Conservation (phyloP, 92 coral and sea anemone genomes). For the Actinostola sp. region DNA sequence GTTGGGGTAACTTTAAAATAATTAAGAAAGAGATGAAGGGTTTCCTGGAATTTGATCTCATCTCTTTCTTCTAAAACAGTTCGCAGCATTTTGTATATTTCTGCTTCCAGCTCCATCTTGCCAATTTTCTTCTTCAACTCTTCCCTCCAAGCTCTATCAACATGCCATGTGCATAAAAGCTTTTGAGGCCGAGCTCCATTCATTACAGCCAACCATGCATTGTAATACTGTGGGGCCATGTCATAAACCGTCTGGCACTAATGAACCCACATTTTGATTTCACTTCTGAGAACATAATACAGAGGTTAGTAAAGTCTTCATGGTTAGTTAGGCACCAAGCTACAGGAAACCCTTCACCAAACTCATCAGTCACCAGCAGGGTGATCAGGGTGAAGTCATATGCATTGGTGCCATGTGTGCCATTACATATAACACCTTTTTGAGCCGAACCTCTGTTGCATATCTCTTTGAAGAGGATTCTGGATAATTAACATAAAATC, state of each 20-base stretch:
- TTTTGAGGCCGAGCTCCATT: constrained; percentile 27
- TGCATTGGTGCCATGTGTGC: constrained; percentile 70
- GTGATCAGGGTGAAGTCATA: constrained; percentile 60
- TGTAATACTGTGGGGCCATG: constrained; percentile 67
- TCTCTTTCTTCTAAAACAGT: constrained; percentile 43
- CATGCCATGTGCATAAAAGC: constrained; percentile 55
- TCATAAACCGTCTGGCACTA: constrained; percentile 46
- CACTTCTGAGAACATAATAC: constrained; percentile 42
- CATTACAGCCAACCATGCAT: constrained; percentile 54
- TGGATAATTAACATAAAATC: constrained; percentile 55
- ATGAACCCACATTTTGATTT: constrained; percentile 37
- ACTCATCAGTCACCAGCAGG: constrained; percentile 38
- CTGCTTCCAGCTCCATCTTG: neutral
- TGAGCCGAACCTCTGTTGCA: too few relatives aligned
- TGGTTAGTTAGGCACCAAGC: constrained; percentile 71
- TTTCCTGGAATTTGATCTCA: constrained; percentile 25
- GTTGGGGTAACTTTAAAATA: constrained; percentile 4
- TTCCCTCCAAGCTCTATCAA: constrained; percentile 48
- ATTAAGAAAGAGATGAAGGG: constrained; percentile 17
- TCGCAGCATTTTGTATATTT: constrained; percentile 37
- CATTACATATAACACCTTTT: constrained; percentile 63
- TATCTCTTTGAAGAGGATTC: too few relatives aligned
- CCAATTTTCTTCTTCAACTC: constrained; percentile 38
- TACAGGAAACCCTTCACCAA: too few relatives aligned
- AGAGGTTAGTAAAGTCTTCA: constrained; percentile 61